Percentiles rank a stretch among this genome's conserved stretches.
phyloP scores from a whole-genome alignment of 2,797 vertebrate species.

The Cottoperca gobio region DNA sequence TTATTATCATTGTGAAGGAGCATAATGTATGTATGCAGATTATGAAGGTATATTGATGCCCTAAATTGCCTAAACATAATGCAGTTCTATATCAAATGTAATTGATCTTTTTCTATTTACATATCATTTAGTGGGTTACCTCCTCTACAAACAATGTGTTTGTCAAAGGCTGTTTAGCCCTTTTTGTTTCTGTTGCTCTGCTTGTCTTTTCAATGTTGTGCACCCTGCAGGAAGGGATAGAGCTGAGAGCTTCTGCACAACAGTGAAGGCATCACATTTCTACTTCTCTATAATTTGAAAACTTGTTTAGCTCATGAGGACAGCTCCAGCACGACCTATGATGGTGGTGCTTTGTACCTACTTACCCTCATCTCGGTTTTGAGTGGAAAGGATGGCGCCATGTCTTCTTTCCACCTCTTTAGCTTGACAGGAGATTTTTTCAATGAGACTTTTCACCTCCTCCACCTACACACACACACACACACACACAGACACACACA shows the following conservation, averaged over 20 bases:
- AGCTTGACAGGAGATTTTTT: constrained; percentile 84
- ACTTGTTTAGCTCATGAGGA: not conserved
- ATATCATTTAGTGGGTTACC: too few relatives aligned
- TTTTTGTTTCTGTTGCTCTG: constrained; percentile 3
- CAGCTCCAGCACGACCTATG: not conserved
- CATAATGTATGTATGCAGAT: not conserved
- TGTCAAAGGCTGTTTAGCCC: constrained; percentile 30
- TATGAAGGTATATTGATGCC: too few relatives aligned
- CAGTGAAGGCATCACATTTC: not conserved
- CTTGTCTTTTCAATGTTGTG: constrained; percentile 7
- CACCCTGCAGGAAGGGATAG: constrained; percentile 1
- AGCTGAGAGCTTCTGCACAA: not conserved
- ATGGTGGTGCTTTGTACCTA: not conserved
- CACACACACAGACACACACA: constrained; percentile 9
- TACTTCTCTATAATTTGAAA: not conserved
- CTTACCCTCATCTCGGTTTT: constrained; percentile 89
- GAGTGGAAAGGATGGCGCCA: constrained; percentile 85
- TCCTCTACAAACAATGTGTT: constrained; percentile 32
- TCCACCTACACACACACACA: constrained; percentile 83
- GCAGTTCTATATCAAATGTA: not conserved
- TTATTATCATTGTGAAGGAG: not conserved
- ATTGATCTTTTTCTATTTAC: not conserved
- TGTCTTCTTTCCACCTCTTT: constrained; percentile 90
- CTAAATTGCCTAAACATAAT: not conserved
- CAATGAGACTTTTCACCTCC: constrained; percentile 86